Percentiles rank a stretch among this genome's conserved stretches.
These are phyloP conservation scores for Drosophila leontia DNA, from an alignment of 1,140 invertebrate species.

Conservation along the genomic window DNA sequence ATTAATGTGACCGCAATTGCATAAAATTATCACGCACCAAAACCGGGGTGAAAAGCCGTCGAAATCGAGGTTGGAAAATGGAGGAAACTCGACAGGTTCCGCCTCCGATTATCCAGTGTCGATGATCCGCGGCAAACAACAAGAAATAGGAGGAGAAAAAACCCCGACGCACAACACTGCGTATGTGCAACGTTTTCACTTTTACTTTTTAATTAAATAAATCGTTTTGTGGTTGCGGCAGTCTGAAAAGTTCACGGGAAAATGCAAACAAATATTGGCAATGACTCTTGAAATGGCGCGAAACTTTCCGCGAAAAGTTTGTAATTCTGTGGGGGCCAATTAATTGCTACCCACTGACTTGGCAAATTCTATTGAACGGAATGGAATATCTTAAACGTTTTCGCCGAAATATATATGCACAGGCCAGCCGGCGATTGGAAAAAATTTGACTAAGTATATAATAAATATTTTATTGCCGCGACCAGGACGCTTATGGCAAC, in stretches of 20 bases:
- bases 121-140: slow-evolving; percentile 12
- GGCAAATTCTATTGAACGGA: slow-evolving; percentile 38
- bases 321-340: slow-evolving; percentile 31
- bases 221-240: background rate
- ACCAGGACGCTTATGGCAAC: slow-evolving; percentile 1
- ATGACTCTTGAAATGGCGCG: slow-evolving; percentile 54
- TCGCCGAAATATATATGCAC: slow-evolving; percentile 8
- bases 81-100: slow-evolving; percentile 14
- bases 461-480: slow-evolving; percentile 45
- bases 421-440: slow-evolving; percentile 11
- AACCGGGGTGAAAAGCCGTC: slow-evolving; percentile 5
- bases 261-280: slow-evolving; percentile 52
- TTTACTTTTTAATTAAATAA: slow-evolving; percentile 46
- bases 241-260: slow-evolving; percentile 58
- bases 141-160: background rate
- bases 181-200: slow-evolving; percentile 50
- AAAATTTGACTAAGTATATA: slow-evolving; percentile 32
- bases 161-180: slow-evolving; percentile 12
- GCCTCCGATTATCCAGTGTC: slow-evolving; percentile 6
- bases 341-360: slow-evolving; percentile 67
- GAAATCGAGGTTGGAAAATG: background rate
- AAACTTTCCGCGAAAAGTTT: slow-evolving; percentile 47
- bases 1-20: slow-evolving; percentile 75
- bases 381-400: slow-evolving; percentile 10
- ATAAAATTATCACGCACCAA: slow-evolving; percentile 71